Conservation (phyloP, 2,888 invertebrate species). For the Shargacucullia verbasci region DNA sequence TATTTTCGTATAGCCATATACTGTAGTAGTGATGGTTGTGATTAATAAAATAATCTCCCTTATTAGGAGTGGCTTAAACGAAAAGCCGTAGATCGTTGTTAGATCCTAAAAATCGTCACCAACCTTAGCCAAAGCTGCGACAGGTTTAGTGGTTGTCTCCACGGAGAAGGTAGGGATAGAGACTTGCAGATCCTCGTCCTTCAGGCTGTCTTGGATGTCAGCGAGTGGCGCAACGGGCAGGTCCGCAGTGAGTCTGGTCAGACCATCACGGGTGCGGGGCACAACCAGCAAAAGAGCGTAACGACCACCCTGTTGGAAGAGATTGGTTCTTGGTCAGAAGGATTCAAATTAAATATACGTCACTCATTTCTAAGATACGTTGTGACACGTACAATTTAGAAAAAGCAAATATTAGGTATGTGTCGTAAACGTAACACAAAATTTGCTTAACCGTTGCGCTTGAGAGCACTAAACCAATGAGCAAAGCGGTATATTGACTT, state of each 20-base stretch:
- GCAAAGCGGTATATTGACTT: too few species aligned
- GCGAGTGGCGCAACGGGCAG: slow-evolving; percentile 83
- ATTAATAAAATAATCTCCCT: too few species aligned
- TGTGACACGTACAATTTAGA: too few species aligned
- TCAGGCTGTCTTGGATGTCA: slow-evolving; percentile 81
- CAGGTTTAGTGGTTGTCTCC: slow-evolving; percentile 90
- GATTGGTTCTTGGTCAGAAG: too few species aligned
- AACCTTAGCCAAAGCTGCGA: slow-evolving; percentile 89
- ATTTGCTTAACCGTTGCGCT: too few species aligned
- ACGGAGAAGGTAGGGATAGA: slow-evolving; percentile 90
- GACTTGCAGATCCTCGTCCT: slow-evolving; percentile 83
- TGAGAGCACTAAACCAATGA: too few species aligned
- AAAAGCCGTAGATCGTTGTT: too few species aligned
- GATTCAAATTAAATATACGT: neutral
- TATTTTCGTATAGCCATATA: too few species aligned
- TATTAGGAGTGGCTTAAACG: too few species aligned
- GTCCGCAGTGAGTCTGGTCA: slow-evolving; percentile 87
- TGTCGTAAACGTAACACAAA: too few species aligned
- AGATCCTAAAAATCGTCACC: slow-evolving; percentile 7
- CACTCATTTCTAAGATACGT: neutral
- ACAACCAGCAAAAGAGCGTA: slow-evolving; percentile 89
- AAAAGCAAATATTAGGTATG: too few species aligned
- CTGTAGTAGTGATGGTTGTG: too few species aligned
- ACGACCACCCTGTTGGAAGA: slow-evolving; percentile 83
- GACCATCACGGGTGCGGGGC: slow-evolving; percentile 89